A percentile compares a stretch with the other conserved stretches of the same genome.
These are phyloP conservation scores for Steinernema hermaphroditum DNA, from an alignment of 2,888 invertebrate genomes.

Conservation along the genomic window DNA sequence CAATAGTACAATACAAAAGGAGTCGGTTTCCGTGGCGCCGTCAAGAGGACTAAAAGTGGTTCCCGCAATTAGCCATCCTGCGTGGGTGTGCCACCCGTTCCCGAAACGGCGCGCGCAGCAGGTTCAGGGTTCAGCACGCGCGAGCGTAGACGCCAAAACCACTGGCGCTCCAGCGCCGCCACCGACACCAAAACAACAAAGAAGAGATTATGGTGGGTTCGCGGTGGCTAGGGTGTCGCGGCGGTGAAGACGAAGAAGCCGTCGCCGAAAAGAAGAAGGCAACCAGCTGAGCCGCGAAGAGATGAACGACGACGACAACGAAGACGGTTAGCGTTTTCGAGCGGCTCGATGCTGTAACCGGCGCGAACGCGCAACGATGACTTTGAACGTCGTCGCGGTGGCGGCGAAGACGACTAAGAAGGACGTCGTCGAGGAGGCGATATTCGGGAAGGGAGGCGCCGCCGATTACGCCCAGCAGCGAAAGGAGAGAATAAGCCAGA, in stretches of 20 bases:
- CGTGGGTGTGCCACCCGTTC: not conserved
- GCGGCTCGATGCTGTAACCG: conserved; percentile 6
- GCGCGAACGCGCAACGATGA: not conserved
- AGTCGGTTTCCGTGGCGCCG: no score
- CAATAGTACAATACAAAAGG: no score
- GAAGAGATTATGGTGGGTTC: not conserved
- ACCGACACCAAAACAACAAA: not conserved
- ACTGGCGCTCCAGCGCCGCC: not conserved
- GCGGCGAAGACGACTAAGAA: not conserved
- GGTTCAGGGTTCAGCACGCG: conserved; percentile 1
- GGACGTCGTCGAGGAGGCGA: no score
- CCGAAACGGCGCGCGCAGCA: not conserved
- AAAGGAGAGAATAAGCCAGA: not conserved
- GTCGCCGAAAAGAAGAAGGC: not conserved
- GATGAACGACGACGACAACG: not conserved
- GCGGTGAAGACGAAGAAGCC: not conserved
- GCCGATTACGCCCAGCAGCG: conserved; percentile 23
- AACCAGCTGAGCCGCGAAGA: conserved; percentile 14
- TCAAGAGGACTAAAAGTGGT: not conserved
- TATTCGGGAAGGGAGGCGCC: conserved; percentile 23
- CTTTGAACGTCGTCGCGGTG: not conserved
- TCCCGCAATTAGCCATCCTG: not conserved
- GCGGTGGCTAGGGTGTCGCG: not conserved
- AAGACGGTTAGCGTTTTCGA: not conserved
- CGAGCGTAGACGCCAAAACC: no score